Conservation (phyloP, 2,113 vertebrate species). For the Embiotoca jacksoni region DNA sequence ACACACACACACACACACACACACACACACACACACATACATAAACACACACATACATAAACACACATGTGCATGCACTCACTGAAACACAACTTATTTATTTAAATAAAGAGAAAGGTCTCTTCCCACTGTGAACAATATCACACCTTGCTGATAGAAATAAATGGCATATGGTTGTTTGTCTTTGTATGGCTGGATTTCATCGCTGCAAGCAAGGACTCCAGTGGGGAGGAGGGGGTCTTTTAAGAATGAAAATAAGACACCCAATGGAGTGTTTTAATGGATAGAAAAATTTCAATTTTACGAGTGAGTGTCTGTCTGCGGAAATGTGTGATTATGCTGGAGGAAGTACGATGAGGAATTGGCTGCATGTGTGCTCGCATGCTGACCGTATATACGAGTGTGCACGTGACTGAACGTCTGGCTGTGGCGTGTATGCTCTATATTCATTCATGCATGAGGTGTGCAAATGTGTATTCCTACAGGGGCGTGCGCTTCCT, state of each 20-base stretch:
- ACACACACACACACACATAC: not conserved
- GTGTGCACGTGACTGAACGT: constrained; percentile 19
- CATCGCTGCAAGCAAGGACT: constrained; percentile 56
- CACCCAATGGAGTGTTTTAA: constrained; percentile 75
- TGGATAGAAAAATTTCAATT: constrained; percentile 73
- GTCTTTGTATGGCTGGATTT: constrained; percentile 54
- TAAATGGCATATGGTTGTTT: constrained; percentile 66
- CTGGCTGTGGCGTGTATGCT: constrained; percentile 30
- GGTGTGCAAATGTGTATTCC: constrained; percentile 47
- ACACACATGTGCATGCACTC: not conserved
- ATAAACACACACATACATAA: not conserved
- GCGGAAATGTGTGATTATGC: constrained; percentile 64
- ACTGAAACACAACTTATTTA: too few species aligned
- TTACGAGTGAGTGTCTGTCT: constrained; percentile 67
- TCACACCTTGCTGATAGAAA: constrained; percentile 61
- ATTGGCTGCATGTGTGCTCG: constrained; percentile 5
- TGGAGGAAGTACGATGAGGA: constrained; percentile 46
- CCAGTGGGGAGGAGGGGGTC: constrained; percentile 53
- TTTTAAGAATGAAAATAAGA: constrained; percentile 76
- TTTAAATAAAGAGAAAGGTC: not conserved
- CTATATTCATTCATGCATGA: constrained; percentile 47
- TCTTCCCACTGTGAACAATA: constrained; percentile 57
- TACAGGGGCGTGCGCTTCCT: constrained; percentile 40
- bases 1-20: too few species aligned
- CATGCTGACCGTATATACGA: not conserved